Evolutionary conservation across 2,888 invertebrate genomes (phyloP).

Genomic region (Netelia virgata): DNA sequence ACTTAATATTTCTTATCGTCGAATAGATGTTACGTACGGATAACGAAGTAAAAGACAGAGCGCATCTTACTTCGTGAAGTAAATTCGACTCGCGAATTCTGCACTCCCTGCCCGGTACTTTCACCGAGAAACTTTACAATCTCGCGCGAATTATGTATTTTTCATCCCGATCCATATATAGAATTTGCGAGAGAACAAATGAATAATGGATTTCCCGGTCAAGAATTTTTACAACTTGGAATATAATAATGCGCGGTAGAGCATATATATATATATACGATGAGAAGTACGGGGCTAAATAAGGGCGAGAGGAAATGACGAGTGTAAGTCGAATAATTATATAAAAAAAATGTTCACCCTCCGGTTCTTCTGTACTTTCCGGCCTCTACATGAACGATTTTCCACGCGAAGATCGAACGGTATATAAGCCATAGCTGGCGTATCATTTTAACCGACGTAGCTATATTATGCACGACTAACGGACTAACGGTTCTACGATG

Average conservation of each 20-base stretch:
- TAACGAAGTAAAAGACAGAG: too few species aligned
- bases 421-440: constrained; percentile 32
- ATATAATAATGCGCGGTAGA: constrained; percentile 28
- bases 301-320: constrained; percentile 52
- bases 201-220: constrained; percentile 34
- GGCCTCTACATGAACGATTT: neutral
- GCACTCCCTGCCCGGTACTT: neutral
- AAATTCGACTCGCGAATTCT: too few species aligned
- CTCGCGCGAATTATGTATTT: neutral
- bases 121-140: neutral
- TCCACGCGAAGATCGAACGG: constrained; percentile 37
- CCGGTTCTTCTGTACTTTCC: constrained; percentile 28
- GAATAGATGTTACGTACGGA: too few species aligned
- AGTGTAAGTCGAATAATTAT: constrained; percentile 44
- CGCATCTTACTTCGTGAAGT: too few species aligned
- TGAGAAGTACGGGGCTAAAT: constrained; percentile 24
- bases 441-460: constrained; percentile 28
- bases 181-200: constrained; percentile 2
- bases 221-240: constrained; percentile 36
- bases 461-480: constrained; percentile 14
- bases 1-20: too few species aligned
- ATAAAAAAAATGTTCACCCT: constrained; percentile 36
- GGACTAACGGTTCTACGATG: constrained; percentile 55
- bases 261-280: too few species aligned
- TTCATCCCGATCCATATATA: constrained; percentile 13